phyloP scores from a whole-genome alignment of 2,113 vertebrate species.

The Clarias gariepinus region DNA sequence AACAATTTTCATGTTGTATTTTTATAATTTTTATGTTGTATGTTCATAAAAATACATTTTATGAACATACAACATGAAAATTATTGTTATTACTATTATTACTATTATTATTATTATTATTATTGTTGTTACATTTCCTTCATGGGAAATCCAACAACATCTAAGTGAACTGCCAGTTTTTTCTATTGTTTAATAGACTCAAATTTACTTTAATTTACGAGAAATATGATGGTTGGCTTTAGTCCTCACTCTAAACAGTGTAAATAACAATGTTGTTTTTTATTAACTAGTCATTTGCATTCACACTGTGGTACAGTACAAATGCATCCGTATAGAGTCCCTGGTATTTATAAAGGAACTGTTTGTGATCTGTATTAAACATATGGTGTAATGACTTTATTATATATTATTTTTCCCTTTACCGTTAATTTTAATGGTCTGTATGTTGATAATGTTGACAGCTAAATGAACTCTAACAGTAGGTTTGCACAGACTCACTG shows the following conservation, averaged over 20 bases:
- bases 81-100: no score
- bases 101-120: no score
- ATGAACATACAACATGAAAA: no score
- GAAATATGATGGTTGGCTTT: neutral
- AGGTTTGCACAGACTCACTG: constrained; percentile 74
- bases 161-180: neutral
- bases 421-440: neutral
- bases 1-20: no score
- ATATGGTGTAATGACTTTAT: neutral
- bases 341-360: neutral
- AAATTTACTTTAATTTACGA: neutral
- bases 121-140: neutral
- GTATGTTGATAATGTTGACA: neutral
- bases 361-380: neutral
- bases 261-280: neutral
- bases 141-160: neutral
- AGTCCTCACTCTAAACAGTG: neutral
- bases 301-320: neutral
- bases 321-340: neutral
- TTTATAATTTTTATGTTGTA: no score
- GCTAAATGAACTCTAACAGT: no score
- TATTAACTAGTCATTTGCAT: neutral
- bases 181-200: neutral
- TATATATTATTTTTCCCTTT: neutral
- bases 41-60: no score